phyloP scores from a whole-genome alignment of 1,140 invertebrate genomes.

The Platyura marginata region DNA sequence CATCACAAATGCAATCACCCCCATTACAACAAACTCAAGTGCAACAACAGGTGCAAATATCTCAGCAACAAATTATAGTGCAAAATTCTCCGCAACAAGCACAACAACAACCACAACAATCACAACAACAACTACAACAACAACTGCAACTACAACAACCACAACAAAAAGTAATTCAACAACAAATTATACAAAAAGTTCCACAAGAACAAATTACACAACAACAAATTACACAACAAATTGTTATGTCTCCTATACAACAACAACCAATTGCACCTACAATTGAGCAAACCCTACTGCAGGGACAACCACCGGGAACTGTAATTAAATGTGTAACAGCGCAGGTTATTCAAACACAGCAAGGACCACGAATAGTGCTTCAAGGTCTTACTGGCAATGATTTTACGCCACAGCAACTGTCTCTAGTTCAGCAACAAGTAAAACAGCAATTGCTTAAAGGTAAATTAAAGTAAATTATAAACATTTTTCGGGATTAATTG shows the following conservation, averaged over 20 bases:
- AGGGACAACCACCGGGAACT: constrained; percentile 62
- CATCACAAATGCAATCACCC: no score
- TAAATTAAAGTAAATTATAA: neutral
- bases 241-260: constrained; percentile 14
- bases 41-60: constrained; percentile 4
- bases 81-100: constrained; percentile 15
- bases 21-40: no score
- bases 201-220: constrained; percentile 4
- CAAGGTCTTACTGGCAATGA: constrained; percentile 65
- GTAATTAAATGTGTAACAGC: constrained; percentile 73
- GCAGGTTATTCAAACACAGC: constrained; percentile 59
- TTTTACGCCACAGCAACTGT: constrained; percentile 58
- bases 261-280: constrained; percentile 25
- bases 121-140: constrained; percentile 9
- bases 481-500: neutral
- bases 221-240: constrained; percentile 9
- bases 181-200: constrained; percentile 4
- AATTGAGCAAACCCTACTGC: constrained; percentile 49
- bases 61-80: constrained; percentile 9
- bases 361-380: constrained; percentile 65
- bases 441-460: constrained; percentile 66
- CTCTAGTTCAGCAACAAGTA: constrained; percentile 67
- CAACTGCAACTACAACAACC: constrained; percentile 9
- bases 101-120: constrained; percentile 15
- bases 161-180: constrained; percentile 7